phyloP scores from a whole-genome alignment of 64 coral and sea anemone species.

The Trachythela sp. region DNA sequence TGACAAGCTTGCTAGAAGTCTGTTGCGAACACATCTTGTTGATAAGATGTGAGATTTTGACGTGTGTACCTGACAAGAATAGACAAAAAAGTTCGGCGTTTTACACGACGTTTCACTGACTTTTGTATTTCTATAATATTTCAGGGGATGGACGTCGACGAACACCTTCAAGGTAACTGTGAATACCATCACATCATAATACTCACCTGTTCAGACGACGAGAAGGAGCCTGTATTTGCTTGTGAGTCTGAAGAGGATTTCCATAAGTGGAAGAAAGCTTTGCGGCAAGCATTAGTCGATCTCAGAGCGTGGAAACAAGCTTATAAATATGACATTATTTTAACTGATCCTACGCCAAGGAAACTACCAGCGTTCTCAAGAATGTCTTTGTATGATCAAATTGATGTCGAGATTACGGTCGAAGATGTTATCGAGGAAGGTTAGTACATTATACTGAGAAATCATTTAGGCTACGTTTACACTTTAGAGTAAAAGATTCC shows the following conservation, averaged over 20 bases:
- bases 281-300: background rate
- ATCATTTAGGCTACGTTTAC: no score
- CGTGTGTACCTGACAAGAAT: no score
- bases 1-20: no score
- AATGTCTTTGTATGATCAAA: background rate
- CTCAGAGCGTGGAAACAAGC: background rate
- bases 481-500: no score
- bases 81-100: no score
- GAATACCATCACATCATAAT: background rate
- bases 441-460: background rate
- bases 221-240: conserved; percentile 3
- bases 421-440: background rate
- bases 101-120: no score
- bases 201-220: background rate
- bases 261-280: background rate
- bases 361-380: background rate
- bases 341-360: background rate
- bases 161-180: conserved; percentile 18
- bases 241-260: background rate
- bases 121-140: background rate
- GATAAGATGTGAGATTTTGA: no score
- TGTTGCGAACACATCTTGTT: no score
- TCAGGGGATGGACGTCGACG: background rate
- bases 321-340: background rate
- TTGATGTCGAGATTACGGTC: background rate